Evolutionary conservation across 92 coral and sea anemone genomes (phyloP).

Genomic region (Muricea muricata): DNA sequence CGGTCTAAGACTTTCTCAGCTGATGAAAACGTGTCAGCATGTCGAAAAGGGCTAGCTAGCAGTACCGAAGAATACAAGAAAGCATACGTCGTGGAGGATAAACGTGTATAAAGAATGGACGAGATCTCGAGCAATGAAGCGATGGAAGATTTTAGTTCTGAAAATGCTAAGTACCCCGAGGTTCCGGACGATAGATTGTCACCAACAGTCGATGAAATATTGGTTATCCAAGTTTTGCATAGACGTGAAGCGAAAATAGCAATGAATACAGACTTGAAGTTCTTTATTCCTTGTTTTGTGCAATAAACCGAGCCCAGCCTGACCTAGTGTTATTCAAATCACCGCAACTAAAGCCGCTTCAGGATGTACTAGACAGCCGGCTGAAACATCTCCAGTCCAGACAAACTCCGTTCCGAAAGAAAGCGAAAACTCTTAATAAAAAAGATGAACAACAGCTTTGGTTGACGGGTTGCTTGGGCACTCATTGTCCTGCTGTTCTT

Average conservation of each 20-base stretch:
- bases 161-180: background rate
- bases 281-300: conserved; percentile 11
- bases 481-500: conserved; percentile 38
- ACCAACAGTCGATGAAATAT: background rate
- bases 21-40: background rate
- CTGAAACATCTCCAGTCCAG: conserved; percentile 38
- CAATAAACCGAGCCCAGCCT: background rate
- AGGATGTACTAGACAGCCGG: conserved; percentile 35
- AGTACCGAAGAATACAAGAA: conserved; percentile 2
- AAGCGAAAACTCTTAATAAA: conserved; percentile 19
- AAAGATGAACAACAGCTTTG: conserved; percentile 45
- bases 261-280: conserved; percentile 1
- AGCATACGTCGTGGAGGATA: conserved; percentile 1
- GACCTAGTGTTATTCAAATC: conserved; percentile 31
- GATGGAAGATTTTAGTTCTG: background rate
- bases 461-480: conserved; percentile 41
- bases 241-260: background rate
- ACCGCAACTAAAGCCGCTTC: conserved; percentile 33
- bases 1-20: background rate
- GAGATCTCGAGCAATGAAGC: background rate
- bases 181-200: background rate
- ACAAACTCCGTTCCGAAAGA: conserved; percentile 37
- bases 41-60: background rate
- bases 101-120: conserved; percentile 4
- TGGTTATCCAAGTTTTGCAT: background rate